Conservation (phyloP, 2,113 vertebrate species). For the Neoarius graeffei region DNA sequence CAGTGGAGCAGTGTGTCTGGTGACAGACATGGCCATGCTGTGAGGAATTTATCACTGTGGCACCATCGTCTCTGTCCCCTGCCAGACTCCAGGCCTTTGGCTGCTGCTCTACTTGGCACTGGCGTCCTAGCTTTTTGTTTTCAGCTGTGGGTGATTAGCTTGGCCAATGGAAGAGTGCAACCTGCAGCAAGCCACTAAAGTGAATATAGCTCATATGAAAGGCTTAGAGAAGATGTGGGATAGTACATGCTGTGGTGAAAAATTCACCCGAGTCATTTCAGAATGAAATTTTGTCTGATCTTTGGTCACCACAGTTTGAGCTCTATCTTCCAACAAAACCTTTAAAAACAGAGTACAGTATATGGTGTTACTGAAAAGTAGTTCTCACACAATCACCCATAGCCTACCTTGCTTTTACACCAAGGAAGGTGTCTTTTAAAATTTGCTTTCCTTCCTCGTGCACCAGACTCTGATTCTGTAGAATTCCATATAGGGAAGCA, state of each 20-base stretch:
- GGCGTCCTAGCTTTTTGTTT: conserved; percentile 48
- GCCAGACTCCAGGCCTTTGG: conserved; percentile 60
- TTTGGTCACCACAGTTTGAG: neutral
- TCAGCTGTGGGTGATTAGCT: conserved; percentile 38
- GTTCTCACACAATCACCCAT: neutral
- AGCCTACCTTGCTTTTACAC: conserved; percentile 1
- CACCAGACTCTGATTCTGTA: conserved; percentile 26
- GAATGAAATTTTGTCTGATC: neutral
- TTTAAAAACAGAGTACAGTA: neutral
- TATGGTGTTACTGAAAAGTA: neutral
- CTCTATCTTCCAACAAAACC: neutral
- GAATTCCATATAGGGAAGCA: conserved; percentile 36
- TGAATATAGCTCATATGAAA: neutral
- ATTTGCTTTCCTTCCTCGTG: neutral
- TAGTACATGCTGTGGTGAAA: neutral
- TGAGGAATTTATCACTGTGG: conserved; percentile 59
- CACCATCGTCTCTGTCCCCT: conserved; percentile 41
- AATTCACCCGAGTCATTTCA: neutral
- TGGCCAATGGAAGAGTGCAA: conserved; percentile 37
- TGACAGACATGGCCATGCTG: conserved; percentile 55
- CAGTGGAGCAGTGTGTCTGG: conserved; percentile 49
- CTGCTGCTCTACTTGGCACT: conserved; percentile 59
- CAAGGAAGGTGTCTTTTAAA: neutral
- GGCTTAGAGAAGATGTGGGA: neutral
- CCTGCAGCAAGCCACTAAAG: conserved; percentile 30